A percentile compares a stretch with the other conserved stretches of the same genome.
Conservation (phyloP, 1,140 invertebrate genomes). For the Helicorthomorpha holstii region DNA sequence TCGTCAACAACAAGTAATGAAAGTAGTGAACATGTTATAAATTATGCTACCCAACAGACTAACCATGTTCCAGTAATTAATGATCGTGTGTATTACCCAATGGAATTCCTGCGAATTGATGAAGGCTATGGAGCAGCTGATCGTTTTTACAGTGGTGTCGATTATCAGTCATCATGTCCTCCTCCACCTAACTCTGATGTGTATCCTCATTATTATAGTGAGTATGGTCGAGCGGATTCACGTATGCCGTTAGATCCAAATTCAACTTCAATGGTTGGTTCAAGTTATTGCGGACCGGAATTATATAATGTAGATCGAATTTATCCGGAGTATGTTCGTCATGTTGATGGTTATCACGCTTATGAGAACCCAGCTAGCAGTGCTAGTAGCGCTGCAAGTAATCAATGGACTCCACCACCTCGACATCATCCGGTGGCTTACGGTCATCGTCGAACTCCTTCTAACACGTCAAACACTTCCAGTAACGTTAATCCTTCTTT, state of each 20-base stretch:
- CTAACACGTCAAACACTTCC: conserved; percentile 40
- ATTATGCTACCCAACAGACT: conserved; percentile 3
- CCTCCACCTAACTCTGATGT: conserved; percentile 2
- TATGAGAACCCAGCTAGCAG: conserved; percentile 20
- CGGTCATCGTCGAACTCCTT: conserved; percentile 44
- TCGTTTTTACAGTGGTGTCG: not conserved
- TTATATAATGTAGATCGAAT: conserved; percentile 14
- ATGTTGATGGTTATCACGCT: conserved; percentile 14
- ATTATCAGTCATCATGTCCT: not conserved
- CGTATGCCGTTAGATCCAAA: conserved; percentile 5
- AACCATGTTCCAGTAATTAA: conserved; percentile 7
- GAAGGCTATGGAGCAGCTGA: conserved; percentile 20
- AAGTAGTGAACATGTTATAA: conserved; percentile 23
- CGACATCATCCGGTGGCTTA: conserved; percentile 21
- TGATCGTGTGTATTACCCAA: conserved; percentile 12
- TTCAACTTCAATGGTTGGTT: not conserved
- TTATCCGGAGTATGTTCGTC: conserved; percentile 16
- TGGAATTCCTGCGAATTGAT: conserved; percentile 21
- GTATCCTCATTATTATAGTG: conserved; percentile 11
- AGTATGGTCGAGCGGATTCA: conserved; percentile 9
- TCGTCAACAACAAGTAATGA: conserved; percentile 43
- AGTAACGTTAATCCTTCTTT: conserved; percentile 40
- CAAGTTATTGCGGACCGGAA: conserved; percentile 18
- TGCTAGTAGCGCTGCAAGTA: conserved; percentile 11
- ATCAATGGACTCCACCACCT: conserved; percentile 8